phyloP scores from a whole-genome alignment of 2,888 invertebrate genomes.

The Spodoptera picta region DNA sequence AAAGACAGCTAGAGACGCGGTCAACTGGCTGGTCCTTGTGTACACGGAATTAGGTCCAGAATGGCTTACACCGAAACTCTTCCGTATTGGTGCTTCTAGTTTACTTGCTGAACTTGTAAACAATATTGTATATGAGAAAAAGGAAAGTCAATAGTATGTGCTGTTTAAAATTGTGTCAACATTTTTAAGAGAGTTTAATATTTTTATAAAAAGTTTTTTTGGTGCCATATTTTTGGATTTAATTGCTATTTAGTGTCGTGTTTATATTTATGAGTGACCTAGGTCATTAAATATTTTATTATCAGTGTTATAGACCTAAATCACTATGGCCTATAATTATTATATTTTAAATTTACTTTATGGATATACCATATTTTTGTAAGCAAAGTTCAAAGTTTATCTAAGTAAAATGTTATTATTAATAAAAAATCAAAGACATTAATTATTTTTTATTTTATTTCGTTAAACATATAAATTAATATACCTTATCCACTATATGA shows the following conservation, averaged over 20 bases:
- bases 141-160: background rate
- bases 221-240: slow-evolving; percentile 23
- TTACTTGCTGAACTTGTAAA: slow-evolving; percentile 93
- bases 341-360: background rate
- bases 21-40: slow-evolving; percentile 95
- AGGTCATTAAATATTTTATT: too few species aligned
- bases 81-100: slow-evolving; percentile 98
- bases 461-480: slow-evolving; percentile 56
- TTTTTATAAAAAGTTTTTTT: background rate
- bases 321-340: too few species aligned
- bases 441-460: slow-evolving; percentile 20
- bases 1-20: slow-evolving; percentile 94
- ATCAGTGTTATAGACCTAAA: too few species aligned
- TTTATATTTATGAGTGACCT: too few species aligned
- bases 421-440: slow-evolving; percentile 8
- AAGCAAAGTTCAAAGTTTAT: too few species aligned
- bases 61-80: slow-evolving; percentile 94
- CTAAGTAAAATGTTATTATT: background rate
- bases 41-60: slow-evolving; percentile 94
- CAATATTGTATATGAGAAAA: background rate
- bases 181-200: background rate
- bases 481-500: slow-evolving; percentile 69
- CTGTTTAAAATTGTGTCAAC: background rate
- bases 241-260: too few species aligned
- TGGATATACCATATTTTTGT: background rate